Percentiles rank a stretch among this genome's conserved stretches.
Conservation (phyloP, 2,797 vertebrate genomes). For the Cercopithecus hamlyni region DNA sequence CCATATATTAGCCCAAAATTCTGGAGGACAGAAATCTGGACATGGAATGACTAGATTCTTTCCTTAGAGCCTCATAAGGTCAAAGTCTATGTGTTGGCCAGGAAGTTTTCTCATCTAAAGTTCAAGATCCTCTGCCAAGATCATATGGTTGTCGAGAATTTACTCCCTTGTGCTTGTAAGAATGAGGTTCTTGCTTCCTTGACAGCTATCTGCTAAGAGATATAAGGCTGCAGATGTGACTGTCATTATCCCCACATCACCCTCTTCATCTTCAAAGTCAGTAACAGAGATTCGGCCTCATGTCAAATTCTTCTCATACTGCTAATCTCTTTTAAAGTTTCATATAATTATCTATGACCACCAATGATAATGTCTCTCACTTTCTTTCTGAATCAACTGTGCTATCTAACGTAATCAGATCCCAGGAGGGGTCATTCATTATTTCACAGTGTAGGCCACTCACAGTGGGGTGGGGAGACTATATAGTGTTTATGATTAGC, state of each 20-base stretch:
- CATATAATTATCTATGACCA: background rate
- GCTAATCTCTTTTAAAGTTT: background rate
- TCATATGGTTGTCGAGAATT: background rate
- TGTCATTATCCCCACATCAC: background rate
- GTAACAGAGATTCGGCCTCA: background rate
- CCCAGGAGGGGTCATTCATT: background rate
- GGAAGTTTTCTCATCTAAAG: background rate
- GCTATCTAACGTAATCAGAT: background rate
- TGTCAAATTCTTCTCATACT: background rate
- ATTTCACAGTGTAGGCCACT: background rate
- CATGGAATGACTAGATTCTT: rapidly evolving
- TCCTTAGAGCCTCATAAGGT: background rate
- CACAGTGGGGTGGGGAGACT: background rate
- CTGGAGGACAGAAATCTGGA: background rate
- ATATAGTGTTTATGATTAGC: background rate
- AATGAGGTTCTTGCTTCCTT: background rate
- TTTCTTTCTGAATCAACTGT: background rate
- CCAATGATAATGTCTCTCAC: background rate
- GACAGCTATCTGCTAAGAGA: background rate
- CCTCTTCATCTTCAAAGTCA: background rate
- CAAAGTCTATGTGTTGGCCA: background rate
- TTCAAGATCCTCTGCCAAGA: background rate
- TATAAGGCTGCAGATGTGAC: background rate
- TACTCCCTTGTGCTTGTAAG: background rate
- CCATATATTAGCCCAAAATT: background rate